These are phyloP conservation scores for Ictalurus furcatus DNA, from an alignment of 2,113 vertebrate genomes.

Conservation along the genomic window DNA sequence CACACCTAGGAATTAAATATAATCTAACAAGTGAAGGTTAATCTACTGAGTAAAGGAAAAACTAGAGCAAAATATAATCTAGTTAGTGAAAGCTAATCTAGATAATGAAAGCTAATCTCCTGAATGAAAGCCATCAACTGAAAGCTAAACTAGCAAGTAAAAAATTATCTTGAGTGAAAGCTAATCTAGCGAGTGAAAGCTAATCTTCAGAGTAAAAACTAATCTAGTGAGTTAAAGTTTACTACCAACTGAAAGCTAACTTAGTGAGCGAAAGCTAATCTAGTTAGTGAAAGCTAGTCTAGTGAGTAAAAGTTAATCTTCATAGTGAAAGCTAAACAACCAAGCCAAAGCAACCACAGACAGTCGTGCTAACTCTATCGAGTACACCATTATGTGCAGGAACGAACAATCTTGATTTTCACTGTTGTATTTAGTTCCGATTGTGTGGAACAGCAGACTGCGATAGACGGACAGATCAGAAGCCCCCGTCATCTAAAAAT, in stretches of 20 bases:
- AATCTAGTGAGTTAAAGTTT: not conserved
- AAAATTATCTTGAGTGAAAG: not conserved
- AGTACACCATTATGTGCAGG: not conserved
- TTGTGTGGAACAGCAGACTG: not conserved
- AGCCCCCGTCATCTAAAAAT: conserved; percentile 9
- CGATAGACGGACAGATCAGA: not conserved
- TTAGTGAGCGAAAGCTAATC: not conserved
- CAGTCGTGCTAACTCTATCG: not conserved
- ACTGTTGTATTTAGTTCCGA: not conserved
- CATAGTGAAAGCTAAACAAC: not conserved
- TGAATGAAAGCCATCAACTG: not conserved
- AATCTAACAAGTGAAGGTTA: not conserved
- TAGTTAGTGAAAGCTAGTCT: not conserved
- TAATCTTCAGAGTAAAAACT: not conserved
- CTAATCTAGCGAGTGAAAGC: no score
- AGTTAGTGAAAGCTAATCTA: not conserved
- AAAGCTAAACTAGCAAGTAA: no score
- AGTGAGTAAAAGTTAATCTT: not conserved
- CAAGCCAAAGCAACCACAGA: not conserved
- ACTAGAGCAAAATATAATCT: not conserved
- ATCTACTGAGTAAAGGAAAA: not conserved
- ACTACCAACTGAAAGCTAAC: not conserved
- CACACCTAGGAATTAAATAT: not conserved
- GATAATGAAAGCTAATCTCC: not conserved
- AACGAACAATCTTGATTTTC: not conserved